Conservation (phyloP, 2,888 invertebrate genomes). For the Ashinkailepas kermadecensis region DNA sequence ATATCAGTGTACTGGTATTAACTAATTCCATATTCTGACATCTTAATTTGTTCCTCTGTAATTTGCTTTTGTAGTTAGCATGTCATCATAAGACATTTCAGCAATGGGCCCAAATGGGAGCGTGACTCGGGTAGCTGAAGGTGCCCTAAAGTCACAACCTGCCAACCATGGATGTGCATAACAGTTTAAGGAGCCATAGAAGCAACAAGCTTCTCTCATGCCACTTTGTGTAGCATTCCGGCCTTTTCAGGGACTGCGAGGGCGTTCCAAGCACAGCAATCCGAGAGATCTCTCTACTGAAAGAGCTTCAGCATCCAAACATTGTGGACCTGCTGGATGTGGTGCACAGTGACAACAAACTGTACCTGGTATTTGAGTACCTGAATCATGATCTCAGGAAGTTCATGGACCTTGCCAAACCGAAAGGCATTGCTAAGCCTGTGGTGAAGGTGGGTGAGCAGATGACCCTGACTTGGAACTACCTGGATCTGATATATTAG, state of each 20-base stretch:
- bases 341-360: slow-evolving; percentile 70
- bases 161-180: too few species aligned
- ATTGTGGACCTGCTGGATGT: slow-evolving; percentile 87
- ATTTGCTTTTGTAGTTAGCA: too few species aligned
- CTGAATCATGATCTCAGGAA: slow-evolving; percentile 61
- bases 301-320: slow-evolving; percentile 79
- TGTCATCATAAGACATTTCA: too few species aligned
- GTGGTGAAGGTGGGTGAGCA: not conserved
- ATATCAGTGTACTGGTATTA: too few species aligned
- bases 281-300: slow-evolving; percentile 87
- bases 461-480: too few species aligned
- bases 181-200: too few species aligned
- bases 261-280: slow-evolving; percentile 97
- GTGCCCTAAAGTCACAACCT: not conserved
- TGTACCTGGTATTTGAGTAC: slow-evolving; percentile 91
- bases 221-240: slow-evolving; percentile 23
- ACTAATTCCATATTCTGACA: too few species aligned
- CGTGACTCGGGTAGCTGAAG: not conserved
- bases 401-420: slow-evolving; percentile 25
- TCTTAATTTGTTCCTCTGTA: too few species aligned
- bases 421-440: not conserved
- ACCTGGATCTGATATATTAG: too few species aligned
- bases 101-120: too few species aligned
- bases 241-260: slow-evolving; percentile 69
- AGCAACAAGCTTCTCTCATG: too few species aligned